A percentile compares a stretch with the other conserved stretches of the same genome.
Conservation (phyloP, 2,797 vertebrate species). For the Argya squamiceps region DNA sequence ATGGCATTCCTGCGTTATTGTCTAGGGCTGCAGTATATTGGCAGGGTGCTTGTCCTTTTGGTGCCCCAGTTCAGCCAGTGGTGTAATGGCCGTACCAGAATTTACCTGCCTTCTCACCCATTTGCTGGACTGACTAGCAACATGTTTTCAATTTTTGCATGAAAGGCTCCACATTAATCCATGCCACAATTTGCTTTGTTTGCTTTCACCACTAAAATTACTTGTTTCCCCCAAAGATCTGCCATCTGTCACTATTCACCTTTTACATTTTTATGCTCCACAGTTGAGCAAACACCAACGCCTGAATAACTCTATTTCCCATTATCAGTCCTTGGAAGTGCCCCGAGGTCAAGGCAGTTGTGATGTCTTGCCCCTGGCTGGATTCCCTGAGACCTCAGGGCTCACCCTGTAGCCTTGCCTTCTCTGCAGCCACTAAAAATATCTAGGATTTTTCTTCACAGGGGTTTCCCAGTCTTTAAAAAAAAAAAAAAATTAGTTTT, state of each 20-base stretch:
- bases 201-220: constrained; percentile 55
- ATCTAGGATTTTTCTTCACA: rapidly evolving
- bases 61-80: background rate
- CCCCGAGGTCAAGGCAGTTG: background rate
- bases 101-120: constrained; percentile 1
- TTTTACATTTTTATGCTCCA: constrained; percentile 65
- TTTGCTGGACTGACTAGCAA: constrained; percentile 2
- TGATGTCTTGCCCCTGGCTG: background rate
- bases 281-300: constrained; percentile 51
- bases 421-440: background rate
- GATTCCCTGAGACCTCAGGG: background rate
- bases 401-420: background rate
- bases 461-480: background rate
- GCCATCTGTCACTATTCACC: constrained; percentile 61
- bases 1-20: background rate
- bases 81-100: background rate
- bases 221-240: constrained; percentile 61
- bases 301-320: constrained; percentile 41
- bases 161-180: constrained; percentile 56
- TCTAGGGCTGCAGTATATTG: background rate
- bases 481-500: background rate
- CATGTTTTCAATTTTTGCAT: constrained; percentile 52
- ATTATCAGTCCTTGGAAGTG: constrained; percentile 31
- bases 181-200: constrained; percentile 55
- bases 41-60: background rate